These are phyloP conservation scores for Holotrichia oblita DNA, from an alignment of 1,140 invertebrate genomes.

Conservation along the genomic window DNA sequence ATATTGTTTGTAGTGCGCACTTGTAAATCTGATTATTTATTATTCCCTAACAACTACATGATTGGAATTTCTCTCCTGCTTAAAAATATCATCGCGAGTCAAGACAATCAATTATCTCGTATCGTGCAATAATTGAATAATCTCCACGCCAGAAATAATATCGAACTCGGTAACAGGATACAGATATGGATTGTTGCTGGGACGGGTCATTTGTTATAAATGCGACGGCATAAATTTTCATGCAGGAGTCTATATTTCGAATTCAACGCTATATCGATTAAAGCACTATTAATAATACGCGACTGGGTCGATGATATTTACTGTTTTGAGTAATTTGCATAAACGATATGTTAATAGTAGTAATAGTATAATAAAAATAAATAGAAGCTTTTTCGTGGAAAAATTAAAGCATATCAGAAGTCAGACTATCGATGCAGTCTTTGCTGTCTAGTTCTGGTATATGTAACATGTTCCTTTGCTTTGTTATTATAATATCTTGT, in stretches of 20 bases:
- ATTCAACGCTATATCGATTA: slow-evolving; percentile 15
- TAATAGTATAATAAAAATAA: not conserved
- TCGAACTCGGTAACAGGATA: slow-evolving; percentile 30
- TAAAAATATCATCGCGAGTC: not conserved
- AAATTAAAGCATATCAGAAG: no score
- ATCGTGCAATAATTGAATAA: slow-evolving; percentile 23
- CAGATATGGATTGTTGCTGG: slow-evolving; percentile 30
- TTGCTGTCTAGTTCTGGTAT: no score
- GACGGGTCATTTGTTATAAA: slow-evolving; percentile 19
- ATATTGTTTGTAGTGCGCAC: no score
- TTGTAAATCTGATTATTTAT: no score
- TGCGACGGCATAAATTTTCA: slow-evolving; percentile 27
- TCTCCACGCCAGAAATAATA: slow-evolving; percentile 15
- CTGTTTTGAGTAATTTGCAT: no score
- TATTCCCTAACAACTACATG: no score
- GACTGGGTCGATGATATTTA: not conserved
- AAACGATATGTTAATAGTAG: no score
- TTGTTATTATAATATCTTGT: no score
- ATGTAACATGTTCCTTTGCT: no score
- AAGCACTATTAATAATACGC: slow-evolving; percentile 11
- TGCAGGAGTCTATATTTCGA: slow-evolving; percentile 4
- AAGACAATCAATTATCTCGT: slow-evolving; percentile 5
- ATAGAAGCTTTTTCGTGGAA: no score
- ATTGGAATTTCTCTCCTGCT: not conserved
- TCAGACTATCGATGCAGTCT: no score